Base-by-base conservation (phyloP, 1,140 invertebrate genomes). In the Mylabris phalerata region DNA sequence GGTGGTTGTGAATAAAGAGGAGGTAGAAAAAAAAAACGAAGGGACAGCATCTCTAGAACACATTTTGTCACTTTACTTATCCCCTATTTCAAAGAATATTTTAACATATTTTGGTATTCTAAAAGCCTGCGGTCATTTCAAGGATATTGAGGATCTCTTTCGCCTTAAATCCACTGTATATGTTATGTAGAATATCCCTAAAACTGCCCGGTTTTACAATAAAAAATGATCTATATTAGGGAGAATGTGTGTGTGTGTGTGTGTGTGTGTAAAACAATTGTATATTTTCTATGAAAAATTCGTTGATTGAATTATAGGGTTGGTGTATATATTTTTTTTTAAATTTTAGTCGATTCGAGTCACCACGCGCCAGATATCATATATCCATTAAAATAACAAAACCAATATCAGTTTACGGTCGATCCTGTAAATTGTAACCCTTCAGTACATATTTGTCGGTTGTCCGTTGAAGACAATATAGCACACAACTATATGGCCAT, bases 31-130 rank as follows among this genome's bases (percentile, higher is more conserved):
- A 19, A 19, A 19, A 19, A 32, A 51, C 13, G 45, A 46, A 54
- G 13, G 25, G 57, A 41, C 45, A 59, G 51, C 57, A 59, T 54
- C 44, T 45, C 50, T 13, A 19, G 45, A 55, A 54, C 57, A 59
- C 42, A 59, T 59, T 59, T 59, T 59, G 57, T 59, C 50, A 59
- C 57, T 59, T 59, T 54, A 59, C 50, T 59, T 59, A 54, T 59
- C 57, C 57, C 57, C 50, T 59, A 59, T 59, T 59, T 54, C 50
- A 24, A 27, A 39, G 57, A 59, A 59, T 59, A 59, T 52, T 52
- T 59, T 59, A 59, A 51, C 57, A 59, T 59, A 59, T 59, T 59
- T 59, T 59, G 50, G 32, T 45, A 55, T 59, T 59, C 50, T 59
- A 51, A 59, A 59, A 59, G 57, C 50, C 50, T 51, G 45, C 57